These are phyloP conservation scores for Trachymyrmex septentrionalis DNA, from an alignment of 1,140 invertebrate genomes.

Conservation along the genomic window DNA sequence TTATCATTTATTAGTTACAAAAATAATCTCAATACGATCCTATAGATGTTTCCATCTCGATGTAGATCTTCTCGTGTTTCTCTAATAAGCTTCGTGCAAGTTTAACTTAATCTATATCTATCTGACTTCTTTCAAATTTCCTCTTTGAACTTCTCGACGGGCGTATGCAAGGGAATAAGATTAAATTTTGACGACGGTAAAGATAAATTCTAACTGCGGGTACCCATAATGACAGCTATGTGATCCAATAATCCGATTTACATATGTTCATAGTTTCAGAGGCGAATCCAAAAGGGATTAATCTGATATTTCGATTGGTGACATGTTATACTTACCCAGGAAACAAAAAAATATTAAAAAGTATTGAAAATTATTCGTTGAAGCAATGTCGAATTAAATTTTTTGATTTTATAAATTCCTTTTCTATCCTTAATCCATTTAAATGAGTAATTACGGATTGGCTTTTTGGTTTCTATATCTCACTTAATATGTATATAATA, in stretches of 20 bases:
- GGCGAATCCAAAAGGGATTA: background rate
- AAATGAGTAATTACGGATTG: too few species aligned
- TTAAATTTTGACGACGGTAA: background rate
- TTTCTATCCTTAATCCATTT: too few species aligned
- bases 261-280: background rate
- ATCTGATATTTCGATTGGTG: background rate
- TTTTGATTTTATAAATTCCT: too few species aligned
- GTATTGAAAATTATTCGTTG: too few species aligned
- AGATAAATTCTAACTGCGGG: conserved; percentile 2
- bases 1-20: background rate
- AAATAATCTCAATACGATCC: background rate
- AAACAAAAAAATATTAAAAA: too few species aligned
- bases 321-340: too few species aligned
- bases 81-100: conserved; percentile 9
- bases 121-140: conserved; percentile 41
- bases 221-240: background rate
- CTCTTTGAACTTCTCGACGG: background rate
- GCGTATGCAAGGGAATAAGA: background rate
- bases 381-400: too few species aligned
- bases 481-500: too few species aligned
- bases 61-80: conserved; percentile 39
- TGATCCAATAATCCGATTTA: conserved; percentile 53
- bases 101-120: conserved; percentile 17
- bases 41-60: background rate
- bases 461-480: too few species aligned